These are phyloP conservation scores for Brachynemurus nebulosus DNA, from an alignment of 2,888 invertebrate genomes.

Conservation along the genomic window DNA sequence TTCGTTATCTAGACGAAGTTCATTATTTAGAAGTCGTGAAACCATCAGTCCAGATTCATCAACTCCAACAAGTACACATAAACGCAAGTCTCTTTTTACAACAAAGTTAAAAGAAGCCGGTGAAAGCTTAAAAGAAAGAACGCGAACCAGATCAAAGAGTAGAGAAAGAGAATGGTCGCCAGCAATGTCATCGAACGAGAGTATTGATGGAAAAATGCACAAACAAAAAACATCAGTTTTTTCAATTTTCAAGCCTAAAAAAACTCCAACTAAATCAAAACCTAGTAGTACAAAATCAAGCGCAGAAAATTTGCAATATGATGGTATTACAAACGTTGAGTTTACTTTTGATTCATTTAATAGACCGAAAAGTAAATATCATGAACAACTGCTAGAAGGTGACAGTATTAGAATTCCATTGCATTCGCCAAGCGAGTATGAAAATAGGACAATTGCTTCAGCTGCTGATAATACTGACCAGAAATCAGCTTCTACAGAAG, in stretches of 20 bases:
- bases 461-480: background rate
- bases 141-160: constrained; percentile 51
- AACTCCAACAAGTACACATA: constrained; percentile 33
- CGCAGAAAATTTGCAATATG: constrained; percentile 20
- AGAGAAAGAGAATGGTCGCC: constrained; percentile 37
- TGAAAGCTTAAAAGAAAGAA: constrained; percentile 27
- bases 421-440: constrained; percentile 59
- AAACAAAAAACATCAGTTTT: constrained; percentile 52
- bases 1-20: constrained; percentile 60
- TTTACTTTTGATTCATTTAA: constrained; percentile 26
- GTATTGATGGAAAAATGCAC: constrained; percentile 29
- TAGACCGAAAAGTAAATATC: constrained; percentile 35
- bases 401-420: constrained; percentile 55
- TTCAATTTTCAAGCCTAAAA: constrained; percentile 49
- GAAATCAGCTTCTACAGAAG: constrained; percentile 3
- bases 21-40: constrained; percentile 61
- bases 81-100: constrained; percentile 26
- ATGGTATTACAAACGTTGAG: constrained; percentile 35
- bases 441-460: constrained; percentile 25
- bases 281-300: constrained; percentile 17
- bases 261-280: constrained; percentile 33
- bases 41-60: constrained; percentile 43
- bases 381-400: constrained; percentile 48
- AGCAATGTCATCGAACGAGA: constrained; percentile 28
- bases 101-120: constrained; percentile 29